Evolutionary conservation across 2,113 vertebrate species (phyloP).

Genomic region (Ursus arctos): DNA sequence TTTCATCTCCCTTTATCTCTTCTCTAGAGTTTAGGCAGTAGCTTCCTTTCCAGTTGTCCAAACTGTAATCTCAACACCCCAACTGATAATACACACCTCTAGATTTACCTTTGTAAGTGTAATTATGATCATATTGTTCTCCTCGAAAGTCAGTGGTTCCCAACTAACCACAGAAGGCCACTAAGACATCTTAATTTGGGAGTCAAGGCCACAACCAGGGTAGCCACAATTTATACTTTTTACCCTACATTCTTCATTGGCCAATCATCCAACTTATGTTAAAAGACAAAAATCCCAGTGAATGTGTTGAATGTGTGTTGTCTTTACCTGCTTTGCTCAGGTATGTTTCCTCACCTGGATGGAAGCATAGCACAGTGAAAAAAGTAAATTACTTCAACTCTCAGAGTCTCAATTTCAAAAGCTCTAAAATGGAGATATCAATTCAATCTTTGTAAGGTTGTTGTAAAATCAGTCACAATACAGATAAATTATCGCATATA

Average conservation of each 20-base stretch:
- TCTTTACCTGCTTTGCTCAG: neutral
- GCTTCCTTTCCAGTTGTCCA: neutral
- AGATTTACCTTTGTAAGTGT: neutral
- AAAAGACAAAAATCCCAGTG: neutral
- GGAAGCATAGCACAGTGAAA: neutral
- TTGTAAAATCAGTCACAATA: neutral
- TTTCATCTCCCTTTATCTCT: neutral
- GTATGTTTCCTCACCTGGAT: neutral
- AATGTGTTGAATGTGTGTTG: neutral
- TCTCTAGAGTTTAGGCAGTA: neutral
- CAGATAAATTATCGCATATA: neutral
- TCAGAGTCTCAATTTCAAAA: neutral
- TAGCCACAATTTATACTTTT: neutral
- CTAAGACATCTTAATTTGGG: neutral
- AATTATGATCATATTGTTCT: neutral
- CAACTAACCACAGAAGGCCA: neutral
- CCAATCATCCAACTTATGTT: neutral
- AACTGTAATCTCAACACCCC: neutral
- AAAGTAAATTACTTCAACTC: neutral
- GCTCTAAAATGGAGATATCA: neutral
- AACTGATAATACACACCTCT: neutral
- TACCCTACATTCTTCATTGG: neutral
- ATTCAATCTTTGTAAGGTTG: neutral
- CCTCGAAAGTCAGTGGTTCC: neutral
- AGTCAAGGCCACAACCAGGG: neutral